Conservation (phyloP, 64 coral and sea anemone genomes). For the Montipora sp. region DNA sequence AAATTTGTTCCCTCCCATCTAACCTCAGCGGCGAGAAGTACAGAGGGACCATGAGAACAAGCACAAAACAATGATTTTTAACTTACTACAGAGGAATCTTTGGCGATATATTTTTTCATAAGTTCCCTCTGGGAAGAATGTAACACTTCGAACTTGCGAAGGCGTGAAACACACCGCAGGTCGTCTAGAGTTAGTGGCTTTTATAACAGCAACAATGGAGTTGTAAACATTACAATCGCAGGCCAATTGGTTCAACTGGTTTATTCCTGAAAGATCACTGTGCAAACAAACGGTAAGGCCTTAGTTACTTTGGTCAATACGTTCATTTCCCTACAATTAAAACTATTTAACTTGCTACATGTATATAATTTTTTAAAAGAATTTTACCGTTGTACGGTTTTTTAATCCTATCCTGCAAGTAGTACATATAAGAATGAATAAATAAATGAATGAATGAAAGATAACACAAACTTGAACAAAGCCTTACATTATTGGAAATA, state of each 20-base stretch:
- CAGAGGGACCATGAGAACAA: neutral
- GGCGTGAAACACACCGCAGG: constrained; percentile 69
- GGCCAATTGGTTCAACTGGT: constrained; percentile 77
- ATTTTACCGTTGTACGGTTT: too few relatives aligned
- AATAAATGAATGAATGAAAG: neutral
- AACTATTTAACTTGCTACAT: too few relatives aligned
- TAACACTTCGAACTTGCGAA: constrained; percentile 74
- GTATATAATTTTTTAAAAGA: too few relatives aligned
- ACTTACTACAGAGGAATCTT: constrained; percentile 91
- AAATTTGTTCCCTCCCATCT: too few relatives aligned
- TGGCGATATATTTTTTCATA: constrained; percentile 70
- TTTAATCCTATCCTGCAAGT: too few relatives aligned
- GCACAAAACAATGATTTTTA: neutral
- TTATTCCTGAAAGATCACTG: constrained; percentile 68
- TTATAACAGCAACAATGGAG: constrained; percentile 75
- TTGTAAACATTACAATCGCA: constrained; percentile 98
- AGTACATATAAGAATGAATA: too few relatives aligned
- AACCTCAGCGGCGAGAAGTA: too few relatives aligned
- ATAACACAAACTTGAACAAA: neutral
- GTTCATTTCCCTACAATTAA: too few relatives aligned
- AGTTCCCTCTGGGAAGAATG: constrained; percentile 59
- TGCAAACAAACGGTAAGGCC: neutral
- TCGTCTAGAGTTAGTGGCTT: constrained; percentile 14
- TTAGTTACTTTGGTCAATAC: too few relatives aligned
- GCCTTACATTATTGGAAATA: neutral